Evolutionary conservation across 2,888 invertebrate species (phyloP).

Genomic region (Morinoia aosen): DNA sequence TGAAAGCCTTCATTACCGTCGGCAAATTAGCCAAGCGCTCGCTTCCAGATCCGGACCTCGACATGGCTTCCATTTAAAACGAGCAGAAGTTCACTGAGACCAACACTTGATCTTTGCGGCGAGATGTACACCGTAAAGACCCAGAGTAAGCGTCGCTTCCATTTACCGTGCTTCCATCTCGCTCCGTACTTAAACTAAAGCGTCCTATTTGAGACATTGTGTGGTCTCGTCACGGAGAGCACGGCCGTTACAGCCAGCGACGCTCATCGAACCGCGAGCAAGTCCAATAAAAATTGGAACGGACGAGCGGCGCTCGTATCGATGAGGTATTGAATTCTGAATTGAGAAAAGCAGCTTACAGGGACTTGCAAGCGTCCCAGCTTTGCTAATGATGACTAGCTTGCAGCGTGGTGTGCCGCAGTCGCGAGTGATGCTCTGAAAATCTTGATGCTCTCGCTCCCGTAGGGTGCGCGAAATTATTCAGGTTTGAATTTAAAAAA

Average conservation of each 20-base stretch:
- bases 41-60: neutral
- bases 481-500: neutral
- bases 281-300: conserved; percentile 12
- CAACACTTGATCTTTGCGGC: neutral
- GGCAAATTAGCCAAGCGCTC: neutral
- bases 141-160: neutral
- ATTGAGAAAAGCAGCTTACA: neutral
- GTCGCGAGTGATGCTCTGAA: neutral
- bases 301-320: neutral
- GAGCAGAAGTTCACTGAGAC: neutral
- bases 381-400: neutral
- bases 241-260: neutral
- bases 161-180: no score
- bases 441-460: neutral
- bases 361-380: neutral
- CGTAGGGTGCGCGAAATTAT: neutral
- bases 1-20: conserved; percentile 20
- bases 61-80: neutral
- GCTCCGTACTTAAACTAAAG: neutral
- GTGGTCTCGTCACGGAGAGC: neutral
- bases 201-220: neutral
- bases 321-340: conserved; percentile 9
- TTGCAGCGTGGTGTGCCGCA: neutral
- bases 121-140: neutral
- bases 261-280: neutral